Percentiles rank a stretch among this genome's conserved stretches.
Conservation (phyloP, 1,140 invertebrate species). For the Microplitis demolitor region DNA sequence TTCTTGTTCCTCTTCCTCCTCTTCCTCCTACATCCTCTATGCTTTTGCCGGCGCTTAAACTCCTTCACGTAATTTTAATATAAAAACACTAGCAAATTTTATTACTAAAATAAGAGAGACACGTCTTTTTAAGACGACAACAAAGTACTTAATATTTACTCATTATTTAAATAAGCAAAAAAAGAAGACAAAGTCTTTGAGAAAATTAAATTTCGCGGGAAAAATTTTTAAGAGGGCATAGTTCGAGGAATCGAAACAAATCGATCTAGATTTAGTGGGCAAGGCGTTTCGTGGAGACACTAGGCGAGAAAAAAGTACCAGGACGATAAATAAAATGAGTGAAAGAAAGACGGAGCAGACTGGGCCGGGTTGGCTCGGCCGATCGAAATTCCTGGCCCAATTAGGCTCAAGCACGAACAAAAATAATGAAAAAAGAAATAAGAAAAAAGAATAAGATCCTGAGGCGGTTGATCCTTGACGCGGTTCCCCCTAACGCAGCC, state of each 20-base stretch:
- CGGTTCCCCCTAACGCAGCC: slow-evolving; percentile 6
- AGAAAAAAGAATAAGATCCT: slow-evolving; percentile 37
- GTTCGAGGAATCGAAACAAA: slow-evolving; percentile 5
- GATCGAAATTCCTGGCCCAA: slow-evolving; percentile 50
- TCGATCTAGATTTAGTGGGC: slow-evolving; percentile 17
- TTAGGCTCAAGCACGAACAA: slow-evolving; percentile 44
- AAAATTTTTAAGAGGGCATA: not conserved
- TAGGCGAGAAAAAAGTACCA: not conserved
- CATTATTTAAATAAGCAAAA: not conserved
- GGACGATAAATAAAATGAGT: not conserved
- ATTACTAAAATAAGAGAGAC: not conserved
- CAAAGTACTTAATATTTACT: not conserved
- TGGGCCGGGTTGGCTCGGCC: not conserved
- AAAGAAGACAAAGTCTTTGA: not conserved
- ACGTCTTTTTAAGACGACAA: too few species aligned
- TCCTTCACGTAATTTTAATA: not conserved
- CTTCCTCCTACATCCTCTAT: not conserved
- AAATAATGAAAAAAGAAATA: not conserved
- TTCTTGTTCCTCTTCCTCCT: not conserved
- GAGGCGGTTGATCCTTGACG: slow-evolving; percentile 21
- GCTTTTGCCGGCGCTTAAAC: not conserved
- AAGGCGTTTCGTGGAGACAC: slow-evolving; percentile 16
- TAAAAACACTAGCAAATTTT: not conserved
- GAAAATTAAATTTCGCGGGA: too few species aligned
- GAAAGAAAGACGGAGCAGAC: too few species aligned